These are phyloP conservation scores for Meghimatium bilineatum DNA, from an alignment of 2,888 invertebrate species.

Conservation along the genomic window DNA sequence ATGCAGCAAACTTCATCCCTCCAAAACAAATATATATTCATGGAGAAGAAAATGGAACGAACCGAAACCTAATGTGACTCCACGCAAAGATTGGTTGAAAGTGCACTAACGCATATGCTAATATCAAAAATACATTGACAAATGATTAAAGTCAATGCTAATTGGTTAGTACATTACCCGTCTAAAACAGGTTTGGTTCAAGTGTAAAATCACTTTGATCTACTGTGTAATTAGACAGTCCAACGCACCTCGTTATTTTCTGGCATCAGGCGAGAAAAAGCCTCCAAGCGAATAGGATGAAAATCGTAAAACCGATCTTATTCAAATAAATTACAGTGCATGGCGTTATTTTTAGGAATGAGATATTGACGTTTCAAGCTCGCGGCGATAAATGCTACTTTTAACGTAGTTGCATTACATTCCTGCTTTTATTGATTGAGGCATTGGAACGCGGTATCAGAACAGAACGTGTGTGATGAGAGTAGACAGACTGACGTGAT, in stretches of 20 bases:
- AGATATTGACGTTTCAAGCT: neutral
- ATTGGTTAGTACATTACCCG: neutral
- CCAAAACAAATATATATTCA: too few species aligned
- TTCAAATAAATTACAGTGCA: slow-evolving; percentile 1
- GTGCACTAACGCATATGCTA: too few species aligned
- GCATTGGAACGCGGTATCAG: neutral
- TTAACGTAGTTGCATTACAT: slow-evolving; percentile 1
- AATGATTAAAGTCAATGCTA: neutral
- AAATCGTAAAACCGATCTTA: neutral
- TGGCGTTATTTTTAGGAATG: neutral
- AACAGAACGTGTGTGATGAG: neutral
- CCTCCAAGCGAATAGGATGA: neutral
- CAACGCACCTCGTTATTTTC: neutral
- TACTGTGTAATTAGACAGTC: neutral
- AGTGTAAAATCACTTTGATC: neutral
- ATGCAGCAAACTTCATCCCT: too few species aligned
- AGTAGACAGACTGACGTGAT: neutral
- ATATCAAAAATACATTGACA: too few species aligned
- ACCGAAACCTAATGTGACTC: too few species aligned
- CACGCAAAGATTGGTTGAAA: too few species aligned
- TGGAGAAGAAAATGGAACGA: too few species aligned
- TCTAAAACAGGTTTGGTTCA: neutral
- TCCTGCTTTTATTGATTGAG: neutral
- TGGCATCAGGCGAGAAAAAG: neutral
- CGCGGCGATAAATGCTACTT: neutral